These are phyloP conservation scores for Acanthurus lineatus DNA, from an alignment of 2,797 vertebrate species.

Conservation along the genomic window DNA sequence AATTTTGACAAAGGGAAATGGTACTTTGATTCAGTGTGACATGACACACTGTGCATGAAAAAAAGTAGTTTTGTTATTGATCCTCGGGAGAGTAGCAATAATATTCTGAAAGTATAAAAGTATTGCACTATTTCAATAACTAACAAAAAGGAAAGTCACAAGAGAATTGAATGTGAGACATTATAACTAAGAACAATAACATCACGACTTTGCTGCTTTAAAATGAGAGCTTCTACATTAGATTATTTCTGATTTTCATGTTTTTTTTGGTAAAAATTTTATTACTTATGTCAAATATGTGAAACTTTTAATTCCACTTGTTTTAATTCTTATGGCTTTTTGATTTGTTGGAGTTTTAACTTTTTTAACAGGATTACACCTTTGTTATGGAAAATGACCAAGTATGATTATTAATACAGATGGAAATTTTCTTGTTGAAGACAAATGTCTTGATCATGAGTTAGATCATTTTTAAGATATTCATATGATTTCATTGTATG, in stretches of 20 bases:
- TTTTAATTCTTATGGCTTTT: not conserved
- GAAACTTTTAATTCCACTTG: not conserved
- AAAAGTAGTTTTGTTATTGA: conserved; percentile 8
- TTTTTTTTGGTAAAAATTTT: conserved; percentile 1
- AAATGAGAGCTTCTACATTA: not conserved
- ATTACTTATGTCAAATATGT: not conserved
- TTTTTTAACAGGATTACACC: not conserved
- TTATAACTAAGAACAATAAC: not conserved
- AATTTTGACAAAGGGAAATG: conserved; percentile 60
- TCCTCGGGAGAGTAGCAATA: conserved; percentile 6
- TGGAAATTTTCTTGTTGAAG: conserved; percentile 5
- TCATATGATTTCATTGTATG: not conserved
- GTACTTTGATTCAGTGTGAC: conserved; percentile 2
- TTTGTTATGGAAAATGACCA: conserved; percentile 17
- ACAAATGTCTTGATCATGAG: conserved; percentile 16
- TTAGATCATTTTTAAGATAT: not conserved
- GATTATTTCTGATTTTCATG: not conserved
- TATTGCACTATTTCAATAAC: conserved; percentile 21
- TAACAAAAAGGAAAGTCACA: not conserved
- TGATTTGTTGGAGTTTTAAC: not conserved
- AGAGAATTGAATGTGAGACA: conserved; percentile 5
- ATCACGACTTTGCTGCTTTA: not conserved
- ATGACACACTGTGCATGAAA: not conserved
- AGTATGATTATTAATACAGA: not conserved
- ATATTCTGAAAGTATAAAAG: not conserved